phyloP scores from a whole-genome alignment of 2,113 vertebrate species.

The Petrocephalus microphthalmus region DNA sequence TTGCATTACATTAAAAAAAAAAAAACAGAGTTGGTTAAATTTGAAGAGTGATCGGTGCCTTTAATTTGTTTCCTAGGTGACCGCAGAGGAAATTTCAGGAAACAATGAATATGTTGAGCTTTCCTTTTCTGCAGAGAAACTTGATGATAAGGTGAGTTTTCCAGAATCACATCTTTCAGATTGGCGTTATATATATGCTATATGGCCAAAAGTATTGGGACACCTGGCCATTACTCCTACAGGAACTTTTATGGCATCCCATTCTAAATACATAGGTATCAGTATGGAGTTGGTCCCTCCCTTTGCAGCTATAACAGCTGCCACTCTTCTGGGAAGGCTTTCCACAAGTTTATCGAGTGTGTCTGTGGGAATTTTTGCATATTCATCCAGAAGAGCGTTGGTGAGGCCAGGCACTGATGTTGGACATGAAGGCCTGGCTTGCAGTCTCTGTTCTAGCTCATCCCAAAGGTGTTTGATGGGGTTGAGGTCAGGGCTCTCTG shows the following conservation, averaged over 20 bases:
- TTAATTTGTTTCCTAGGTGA: constrained; percentile 62
- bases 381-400: background rate
- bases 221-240: background rate
- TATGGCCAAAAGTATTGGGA: background rate
- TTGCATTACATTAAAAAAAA: background rate
- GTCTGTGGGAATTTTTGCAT: background rate
- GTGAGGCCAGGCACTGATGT: background rate
- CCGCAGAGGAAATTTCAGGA: constrained; percentile 85
- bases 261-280: background rate
- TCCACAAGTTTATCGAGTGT: background rate
- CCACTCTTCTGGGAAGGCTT: background rate
- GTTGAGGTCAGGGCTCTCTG: background rate
- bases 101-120: constrained; percentile 90
- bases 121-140: constrained; percentile 80
- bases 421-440: background rate
- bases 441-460: background rate
- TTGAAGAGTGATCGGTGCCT: constrained; percentile 6
- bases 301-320: background rate
- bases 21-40: background rate
- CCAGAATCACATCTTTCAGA: background rate
- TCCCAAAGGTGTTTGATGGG: background rate
- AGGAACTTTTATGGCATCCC: background rate
- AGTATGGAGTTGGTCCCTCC: background rate
- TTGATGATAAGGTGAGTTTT: constrained; percentile 83
- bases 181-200: background rate